These are phyloP conservation scores for Trichoplusia ni DNA, from an alignment of 1,140 invertebrate genomes.

Conservation along the genomic window DNA sequence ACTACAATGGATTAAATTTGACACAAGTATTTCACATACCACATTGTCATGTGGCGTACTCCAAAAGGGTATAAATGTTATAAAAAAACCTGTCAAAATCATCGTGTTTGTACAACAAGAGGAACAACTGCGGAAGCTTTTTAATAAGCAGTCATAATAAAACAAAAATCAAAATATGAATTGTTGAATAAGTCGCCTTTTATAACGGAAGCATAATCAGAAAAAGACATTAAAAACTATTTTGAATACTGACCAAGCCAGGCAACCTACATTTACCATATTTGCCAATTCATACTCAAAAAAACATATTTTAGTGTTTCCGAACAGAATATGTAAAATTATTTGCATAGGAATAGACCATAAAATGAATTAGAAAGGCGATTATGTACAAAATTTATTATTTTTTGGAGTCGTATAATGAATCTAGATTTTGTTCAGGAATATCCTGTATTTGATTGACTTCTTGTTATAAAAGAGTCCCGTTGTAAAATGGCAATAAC, in stretches of 20 bases:
- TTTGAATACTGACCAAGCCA: background rate
- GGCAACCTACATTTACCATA: background rate
- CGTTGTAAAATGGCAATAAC: background rate
- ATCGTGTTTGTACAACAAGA: too few relatives aligned
- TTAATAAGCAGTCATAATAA: too few relatives aligned
- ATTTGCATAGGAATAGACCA: conserved; percentile 13
- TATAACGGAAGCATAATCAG: background rate
- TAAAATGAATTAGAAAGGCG: conserved; percentile 5
- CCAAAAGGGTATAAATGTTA: too few relatives aligned
- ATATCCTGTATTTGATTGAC: background rate
- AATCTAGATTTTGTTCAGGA: background rate
- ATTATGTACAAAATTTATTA: conserved; percentile 7
- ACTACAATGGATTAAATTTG: too few relatives aligned
- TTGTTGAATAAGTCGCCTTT: background rate
- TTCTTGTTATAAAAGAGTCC: background rate
- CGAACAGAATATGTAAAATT: background rate
- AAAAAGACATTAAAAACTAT: background rate
- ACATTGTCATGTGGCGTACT: too few relatives aligned
- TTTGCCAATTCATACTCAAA: conserved; percentile 1
- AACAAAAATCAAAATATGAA: too few relatives aligned
- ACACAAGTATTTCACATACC: too few relatives aligned
- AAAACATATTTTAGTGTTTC: background rate
- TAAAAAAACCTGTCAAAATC: too few relatives aligned
- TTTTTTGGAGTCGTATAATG: background rate
- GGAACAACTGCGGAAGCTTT: too few relatives aligned